Percentiles rank a stretch among this genome's conserved stretches.
These are phyloP conservation scores for Threskiornis aethiopicus DNA, from an alignment of 2,797 vertebrate genomes.

Conservation along the genomic window DNA sequence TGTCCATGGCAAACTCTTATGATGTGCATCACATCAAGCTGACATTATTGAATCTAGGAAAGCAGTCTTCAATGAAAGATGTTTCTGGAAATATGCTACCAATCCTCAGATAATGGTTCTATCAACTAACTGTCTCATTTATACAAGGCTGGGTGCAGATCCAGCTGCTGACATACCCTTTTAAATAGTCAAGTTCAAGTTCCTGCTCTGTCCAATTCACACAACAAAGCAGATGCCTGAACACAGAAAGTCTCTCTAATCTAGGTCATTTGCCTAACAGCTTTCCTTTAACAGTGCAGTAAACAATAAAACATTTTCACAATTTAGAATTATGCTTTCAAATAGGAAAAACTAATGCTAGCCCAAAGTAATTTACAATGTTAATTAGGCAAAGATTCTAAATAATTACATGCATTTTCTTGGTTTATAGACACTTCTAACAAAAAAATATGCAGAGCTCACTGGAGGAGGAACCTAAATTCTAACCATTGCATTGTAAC, in stretches of 20 bases:
- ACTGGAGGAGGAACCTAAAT: background rate
- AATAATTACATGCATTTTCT: background rate
- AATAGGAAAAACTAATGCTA: background rate
- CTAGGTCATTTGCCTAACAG: background rate
- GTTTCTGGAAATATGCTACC: background rate
- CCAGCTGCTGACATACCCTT: background rate
- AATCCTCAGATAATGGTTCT: background rate
- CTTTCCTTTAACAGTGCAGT: background rate
- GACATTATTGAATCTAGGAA: background rate
- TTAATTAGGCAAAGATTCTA: background rate
- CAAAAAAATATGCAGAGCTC: background rate
- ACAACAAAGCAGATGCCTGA: background rate
- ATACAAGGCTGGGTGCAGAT: background rate
- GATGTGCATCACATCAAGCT: background rate
- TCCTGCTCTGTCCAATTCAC: background rate
- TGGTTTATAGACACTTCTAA: background rate
- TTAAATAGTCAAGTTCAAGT: background rate
- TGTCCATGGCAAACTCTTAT: background rate
- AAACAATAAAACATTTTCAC: background rate
- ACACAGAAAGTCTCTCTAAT: background rate
- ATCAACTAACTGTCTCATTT: background rate
- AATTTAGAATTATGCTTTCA: slow-evolving; percentile 23
- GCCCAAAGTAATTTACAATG: background rate
- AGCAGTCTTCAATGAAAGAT: background rate
- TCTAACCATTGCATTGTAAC: background rate